Evolutionary conservation across 2,888 invertebrate genomes (phyloP).

Genomic region (Linnaemya vulpina): DNA sequence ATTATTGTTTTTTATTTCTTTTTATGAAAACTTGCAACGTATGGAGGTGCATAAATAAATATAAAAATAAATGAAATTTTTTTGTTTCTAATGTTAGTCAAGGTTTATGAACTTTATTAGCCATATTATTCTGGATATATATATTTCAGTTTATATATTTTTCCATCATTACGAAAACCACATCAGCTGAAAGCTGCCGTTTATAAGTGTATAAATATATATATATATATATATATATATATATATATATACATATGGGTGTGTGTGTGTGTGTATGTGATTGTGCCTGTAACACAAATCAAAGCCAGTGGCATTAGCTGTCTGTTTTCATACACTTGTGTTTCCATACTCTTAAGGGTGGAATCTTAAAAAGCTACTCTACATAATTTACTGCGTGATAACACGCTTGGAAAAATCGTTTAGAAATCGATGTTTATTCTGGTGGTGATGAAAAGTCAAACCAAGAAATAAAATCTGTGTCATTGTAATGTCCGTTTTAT

Average conservation of each 20-base stretch:
- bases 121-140: constrained; percentile 25
- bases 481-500: constrained; percentile 59
- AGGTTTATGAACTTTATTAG: constrained; percentile 53
- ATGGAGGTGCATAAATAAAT: background rate
- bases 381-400: constrained; percentile 51
- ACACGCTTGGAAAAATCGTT: constrained; percentile 58
- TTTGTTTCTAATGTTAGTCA: constrained; percentile 24
- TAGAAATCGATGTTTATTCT: constrained; percentile 66
- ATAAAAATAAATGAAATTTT: constrained; percentile 1
- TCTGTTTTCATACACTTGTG: constrained; percentile 46
- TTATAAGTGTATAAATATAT: no score
- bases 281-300: constrained; percentile 18
- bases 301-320: constrained; percentile 30
- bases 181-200: constrained; percentile 5
- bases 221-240: no score
- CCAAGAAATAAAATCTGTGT: constrained; percentile 64
- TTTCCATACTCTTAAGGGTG: constrained; percentile 59
- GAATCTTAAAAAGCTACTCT: constrained; percentile 48
- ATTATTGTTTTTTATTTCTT: background rate
- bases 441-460: constrained; percentile 50
- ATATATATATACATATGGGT: no score
- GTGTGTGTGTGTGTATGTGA: background rate
- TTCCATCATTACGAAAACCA: constrained; percentile 36
- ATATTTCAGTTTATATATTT: constrained; percentile 56
- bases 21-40: background rate